Percentiles rank a stretch among this genome's conserved stretches.
These are phyloP conservation scores for Drosophila helvetica DNA, from an alignment of 2,888 invertebrate genomes.

Conservation along the genomic window DNA sequence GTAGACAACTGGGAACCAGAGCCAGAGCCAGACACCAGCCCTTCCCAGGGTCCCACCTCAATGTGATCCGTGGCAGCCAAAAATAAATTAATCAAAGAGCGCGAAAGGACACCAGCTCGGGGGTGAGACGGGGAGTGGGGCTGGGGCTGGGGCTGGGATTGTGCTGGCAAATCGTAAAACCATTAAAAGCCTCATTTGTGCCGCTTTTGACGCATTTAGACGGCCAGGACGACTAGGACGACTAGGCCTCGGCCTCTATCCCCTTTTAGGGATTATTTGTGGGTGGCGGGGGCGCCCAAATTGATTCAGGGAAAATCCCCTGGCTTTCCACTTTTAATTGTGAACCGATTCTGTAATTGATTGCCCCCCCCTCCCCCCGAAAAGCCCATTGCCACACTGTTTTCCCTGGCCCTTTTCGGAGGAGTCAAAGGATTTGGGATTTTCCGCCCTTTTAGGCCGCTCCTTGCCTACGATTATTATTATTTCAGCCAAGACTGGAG, in stretches of 20 bases:
- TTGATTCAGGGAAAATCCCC: slow-evolving; percentile 37
- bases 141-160: not conserved
- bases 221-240: not conserved
- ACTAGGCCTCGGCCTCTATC: not conserved
- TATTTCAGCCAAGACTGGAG: slow-evolving; percentile 14
- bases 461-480: slow-evolving; percentile 25
- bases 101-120: slow-evolving; percentile 57
- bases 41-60: not conserved
- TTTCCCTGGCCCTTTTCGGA: slow-evolving; percentile 26
- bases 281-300: slow-evolving; percentile 42
- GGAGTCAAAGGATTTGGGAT: slow-evolving; percentile 26
- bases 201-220: slow-evolving; percentile 70
- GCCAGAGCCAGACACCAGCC: slow-evolving; percentile 10
- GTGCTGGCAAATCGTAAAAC: slow-evolving; percentile 63
- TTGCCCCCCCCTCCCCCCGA: slow-evolving; percentile 50
- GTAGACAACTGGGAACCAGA: slow-evolving; percentile 39
- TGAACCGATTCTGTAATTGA: slow-evolving; percentile 62
- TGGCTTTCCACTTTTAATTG: slow-evolving; percentile 60
- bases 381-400: slow-evolving; percentile 36
- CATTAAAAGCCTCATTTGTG: slow-evolving; percentile 77
- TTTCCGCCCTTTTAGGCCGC: slow-evolving; percentile 9
- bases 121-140: not conserved
- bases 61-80: slow-evolving; percentile 19
- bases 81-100: slow-evolving; percentile 54
- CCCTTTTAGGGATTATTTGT: slow-evolving; percentile 44